Conservation (phyloP, 37 sponge, comb jelly and placozoan genomes). For the Halichondria panicea region DNA sequence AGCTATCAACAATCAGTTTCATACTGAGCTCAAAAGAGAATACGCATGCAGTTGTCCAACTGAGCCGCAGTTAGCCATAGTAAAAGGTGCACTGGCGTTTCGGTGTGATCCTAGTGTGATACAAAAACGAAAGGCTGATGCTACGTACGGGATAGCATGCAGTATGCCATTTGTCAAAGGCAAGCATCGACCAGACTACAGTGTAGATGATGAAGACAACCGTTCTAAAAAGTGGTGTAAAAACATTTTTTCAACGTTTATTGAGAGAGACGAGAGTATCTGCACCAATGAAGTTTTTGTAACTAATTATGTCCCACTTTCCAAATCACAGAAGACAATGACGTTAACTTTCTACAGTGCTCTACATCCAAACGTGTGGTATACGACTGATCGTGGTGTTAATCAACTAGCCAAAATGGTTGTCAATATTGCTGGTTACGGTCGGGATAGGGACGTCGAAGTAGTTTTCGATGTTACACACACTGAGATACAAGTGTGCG, state of each 20-base stretch:
- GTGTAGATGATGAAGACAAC: constrained; percentile 6
- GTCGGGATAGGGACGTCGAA: constrained; percentile 9
- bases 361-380: background rate
- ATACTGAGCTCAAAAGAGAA: background rate
- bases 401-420: constrained; percentile 13
- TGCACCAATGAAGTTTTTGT: background rate
- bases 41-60: constrained; percentile 1
- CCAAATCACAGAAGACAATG: background rate
- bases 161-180: background rate
- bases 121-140: constrained; percentile 22
- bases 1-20: background rate
- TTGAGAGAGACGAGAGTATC: background rate
- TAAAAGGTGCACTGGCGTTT: constrained; percentile 28
- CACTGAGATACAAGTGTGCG: constrained; percentile 56
- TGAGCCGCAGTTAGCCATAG: constrained; percentile 16
- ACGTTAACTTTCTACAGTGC: background rate
- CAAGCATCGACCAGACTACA: background rate
- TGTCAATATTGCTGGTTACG: constrained; percentile 1
- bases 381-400: background rate
- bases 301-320: background rate
- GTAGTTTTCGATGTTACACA: constrained; percentile 39
- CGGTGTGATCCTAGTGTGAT: constrained; percentile 12
- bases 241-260: constrained; percentile 7
- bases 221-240: background rate
- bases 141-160: constrained; percentile 25